Conservation (phyloP, 2,888 invertebrate species). For the Cataglyphis altisquamis region DNA sequence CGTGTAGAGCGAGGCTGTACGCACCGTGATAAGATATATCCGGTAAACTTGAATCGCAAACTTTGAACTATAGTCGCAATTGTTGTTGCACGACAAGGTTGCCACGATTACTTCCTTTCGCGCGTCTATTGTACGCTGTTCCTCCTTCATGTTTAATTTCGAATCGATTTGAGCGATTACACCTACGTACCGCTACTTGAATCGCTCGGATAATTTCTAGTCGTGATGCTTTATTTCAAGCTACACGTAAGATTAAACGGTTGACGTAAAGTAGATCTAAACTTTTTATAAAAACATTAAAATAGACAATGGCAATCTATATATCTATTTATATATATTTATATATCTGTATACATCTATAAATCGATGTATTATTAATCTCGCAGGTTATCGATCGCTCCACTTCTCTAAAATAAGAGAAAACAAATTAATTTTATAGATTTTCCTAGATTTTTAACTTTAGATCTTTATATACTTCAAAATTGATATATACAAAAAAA, state of each 20-base stretch:
- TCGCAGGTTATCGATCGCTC: not conserved
- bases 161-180: slow-evolving; percentile 31
- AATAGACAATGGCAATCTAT: not conserved
- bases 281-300: slow-evolving; percentile 2
- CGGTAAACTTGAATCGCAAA: slow-evolving; percentile 4
- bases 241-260: too few relatives aligned
- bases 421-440: not conserved
- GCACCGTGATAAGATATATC: not conserved
- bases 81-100: slow-evolving; percentile 29
- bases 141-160: slow-evolving; percentile 26
- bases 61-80: slow-evolving; percentile 12
- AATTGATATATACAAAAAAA: not conserved
- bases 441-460: not conserved
- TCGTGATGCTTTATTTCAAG: not conserved
- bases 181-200: not conserved
- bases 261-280: not conserved
- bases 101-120: slow-evolving; percentile 24
- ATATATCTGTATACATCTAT: not conserved
- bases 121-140: not conserved
- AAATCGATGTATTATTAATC: slow-evolving; percentile 2
- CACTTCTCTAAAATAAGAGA: not conserved
- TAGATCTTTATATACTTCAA: not conserved
- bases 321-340: not conserved
- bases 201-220: slow-evolving; percentile 22
- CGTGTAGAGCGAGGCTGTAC: not conserved